These are phyloP conservation scores for Phylloscopus trochiloides DNA, from an alignment of 2,113 vertebrate species.

Conservation along the genomic window DNA sequence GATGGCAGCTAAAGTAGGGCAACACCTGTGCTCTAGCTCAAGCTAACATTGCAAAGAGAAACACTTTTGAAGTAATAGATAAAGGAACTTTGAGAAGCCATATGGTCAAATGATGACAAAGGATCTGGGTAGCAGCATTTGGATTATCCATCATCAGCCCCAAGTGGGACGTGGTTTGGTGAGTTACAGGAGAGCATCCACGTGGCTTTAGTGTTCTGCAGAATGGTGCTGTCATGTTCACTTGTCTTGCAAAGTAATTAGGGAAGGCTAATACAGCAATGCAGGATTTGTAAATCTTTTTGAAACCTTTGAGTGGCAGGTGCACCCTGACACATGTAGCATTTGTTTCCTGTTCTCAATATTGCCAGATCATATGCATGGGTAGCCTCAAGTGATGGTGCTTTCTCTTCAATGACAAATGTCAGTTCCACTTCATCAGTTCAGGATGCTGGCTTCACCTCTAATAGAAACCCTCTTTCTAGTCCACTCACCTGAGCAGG, in stretches of 20 bases:
- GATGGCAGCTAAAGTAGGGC: slow-evolving; percentile 34
- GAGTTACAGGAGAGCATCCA: neutral
- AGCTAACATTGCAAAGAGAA: neutral
- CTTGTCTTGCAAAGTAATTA: neutral
- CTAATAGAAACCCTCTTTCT: neutral
- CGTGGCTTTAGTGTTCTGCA: neutral
- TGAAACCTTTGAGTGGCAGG: neutral
- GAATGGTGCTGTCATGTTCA: neutral
- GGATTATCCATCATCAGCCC: neutral
- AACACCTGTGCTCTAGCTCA: slow-evolving; percentile 31
- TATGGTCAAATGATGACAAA: neutral
- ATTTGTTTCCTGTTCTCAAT: neutral
- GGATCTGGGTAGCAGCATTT: neutral
- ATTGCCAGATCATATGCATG: neutral
- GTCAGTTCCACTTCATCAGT: neutral
- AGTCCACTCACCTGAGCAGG: neutral
- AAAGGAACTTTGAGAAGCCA: neutral
- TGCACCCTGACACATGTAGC: neutral
- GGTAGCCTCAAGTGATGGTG: neutral
- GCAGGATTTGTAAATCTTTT: neutral
- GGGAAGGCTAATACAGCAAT: neutral
- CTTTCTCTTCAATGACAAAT: neutral
- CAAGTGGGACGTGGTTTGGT: rapidly evolving
- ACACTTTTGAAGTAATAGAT: neutral
- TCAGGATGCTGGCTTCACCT: neutral